Evolutionary conservation across 2,113 vertebrate species (phyloP), one percentile per base, ranked within the genome.

Genomic region (Gallinago undulata): DNA sequence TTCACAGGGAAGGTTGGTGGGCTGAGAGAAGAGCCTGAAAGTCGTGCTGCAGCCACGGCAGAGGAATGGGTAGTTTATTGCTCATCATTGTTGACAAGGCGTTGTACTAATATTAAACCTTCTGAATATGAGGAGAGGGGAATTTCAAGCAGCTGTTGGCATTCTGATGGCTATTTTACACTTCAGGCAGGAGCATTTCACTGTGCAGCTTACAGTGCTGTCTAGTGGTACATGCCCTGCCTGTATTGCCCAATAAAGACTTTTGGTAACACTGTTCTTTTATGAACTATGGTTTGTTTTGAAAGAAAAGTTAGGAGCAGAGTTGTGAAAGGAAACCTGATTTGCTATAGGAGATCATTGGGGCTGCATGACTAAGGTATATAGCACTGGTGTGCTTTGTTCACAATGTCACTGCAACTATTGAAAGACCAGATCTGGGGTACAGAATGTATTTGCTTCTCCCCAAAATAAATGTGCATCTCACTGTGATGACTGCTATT

Each of bases 41-140:
- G 10, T 35, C 18, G 9, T 21, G 7, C 25, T 73, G 39, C 3
- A 12, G 4, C n/a, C 7, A 3, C 0, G 4, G 18, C 45, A 66
- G n/a, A 35, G 10, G 37, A 81, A 12, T 22, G 7, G 27, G 11
- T 31, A 55, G 10, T 37, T 77, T 68, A 31, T 35, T 50, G 24
- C 9, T 85, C 6, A 10, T 70, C 64, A 27, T 47, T 37, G 24
- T 31, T 70, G 25, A 7, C 45, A 64, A 72, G 37, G 10, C 2
- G 3, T 35, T 72, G 39, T 4, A 3, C 6, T 47, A 66, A 53
- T 59, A 57, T 39, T 51, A 77, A 47, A 77, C 39, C 5, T 33
- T 66, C 19, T 45, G 43, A 83, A 66, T 31, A 47, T 9, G 11
- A 21, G 30, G 14, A 59, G 57, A 87, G 17, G n/a, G 13, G 57